A percentile compares a stretch with the other conserved stretches of the same genome.
Evolutionary conservation across 2,888 invertebrate species (phyloP).

Genomic region (Heteromyza rotundicornis): DNA sequence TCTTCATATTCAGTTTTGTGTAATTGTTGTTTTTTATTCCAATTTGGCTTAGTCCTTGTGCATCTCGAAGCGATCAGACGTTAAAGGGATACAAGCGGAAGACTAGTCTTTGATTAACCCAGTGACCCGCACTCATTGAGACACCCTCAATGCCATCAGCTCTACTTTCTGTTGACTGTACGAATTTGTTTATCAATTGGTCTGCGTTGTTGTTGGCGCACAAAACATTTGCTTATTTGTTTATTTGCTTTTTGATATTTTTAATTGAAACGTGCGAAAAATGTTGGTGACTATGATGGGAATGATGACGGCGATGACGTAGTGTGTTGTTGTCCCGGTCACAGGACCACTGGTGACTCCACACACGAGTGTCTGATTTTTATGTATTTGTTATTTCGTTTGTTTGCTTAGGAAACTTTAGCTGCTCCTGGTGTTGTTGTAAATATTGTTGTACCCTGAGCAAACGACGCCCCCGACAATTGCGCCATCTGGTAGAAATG

Average conservation of each 20-base stretch:
- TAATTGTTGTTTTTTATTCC: no score
- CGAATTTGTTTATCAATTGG: constrained; percentile 37
- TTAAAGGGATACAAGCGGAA: no score
- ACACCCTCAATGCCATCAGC: background rate
- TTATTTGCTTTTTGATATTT: constrained; percentile 32
- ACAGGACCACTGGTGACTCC: constrained; percentile 7
- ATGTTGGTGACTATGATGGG: constrained; percentile 19
- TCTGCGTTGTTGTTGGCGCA: constrained; percentile 26
- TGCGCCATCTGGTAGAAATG: background rate
- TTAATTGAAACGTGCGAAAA: constrained; percentile 40
- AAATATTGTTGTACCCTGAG: background rate
- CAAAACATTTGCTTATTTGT: constrained; percentile 21
- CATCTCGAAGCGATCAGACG: no score
- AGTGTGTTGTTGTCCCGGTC: background rate
- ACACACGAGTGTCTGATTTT: constrained; percentile 24
- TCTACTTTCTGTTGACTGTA: constrained; percentile 29
- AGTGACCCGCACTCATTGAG: background rate
- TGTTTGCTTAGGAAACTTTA: constrained; percentile 35
- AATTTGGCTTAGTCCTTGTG: no score
- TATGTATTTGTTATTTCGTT: constrained; percentile 25
- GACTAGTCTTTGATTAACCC: no score
- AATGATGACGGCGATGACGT: background rate
- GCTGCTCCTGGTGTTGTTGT: constrained; percentile 23
- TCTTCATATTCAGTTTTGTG: no score
- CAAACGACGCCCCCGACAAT: background rate